phyloP scores from a whole-genome alignment of 2,113 vertebrate species.

The Chamaea fasciata region DNA sequence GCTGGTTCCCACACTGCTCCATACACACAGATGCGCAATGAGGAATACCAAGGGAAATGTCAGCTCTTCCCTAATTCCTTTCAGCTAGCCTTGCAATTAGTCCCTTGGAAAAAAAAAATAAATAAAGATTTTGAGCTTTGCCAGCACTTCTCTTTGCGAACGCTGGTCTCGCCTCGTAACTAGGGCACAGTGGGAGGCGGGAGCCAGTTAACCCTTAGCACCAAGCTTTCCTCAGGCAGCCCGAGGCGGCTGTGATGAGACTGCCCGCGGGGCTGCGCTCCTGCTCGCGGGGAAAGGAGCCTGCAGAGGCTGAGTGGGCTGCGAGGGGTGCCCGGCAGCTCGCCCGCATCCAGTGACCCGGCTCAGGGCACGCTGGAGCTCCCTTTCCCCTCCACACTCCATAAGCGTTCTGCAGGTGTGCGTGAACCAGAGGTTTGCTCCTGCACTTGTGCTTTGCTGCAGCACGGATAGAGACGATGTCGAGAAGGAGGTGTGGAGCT shows the following conservation, averaged over 20 bases:
- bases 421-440: not conserved
- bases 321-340: not conserved
- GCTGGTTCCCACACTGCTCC: not conserved
- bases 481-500: not conserved
- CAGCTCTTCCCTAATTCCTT: not conserved
- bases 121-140: not conserved
- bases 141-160: not conserved
- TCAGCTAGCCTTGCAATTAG: not conserved
- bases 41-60: not conserved
- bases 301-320: not conserved
- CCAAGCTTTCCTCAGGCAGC: rapidly evolving
- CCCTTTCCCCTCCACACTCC: not conserved
- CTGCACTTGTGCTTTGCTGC: not conserved
- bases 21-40: not conserved
- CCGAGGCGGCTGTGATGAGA: rapidly evolving
- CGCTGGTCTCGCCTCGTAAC: not conserved
- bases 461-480: not conserved
- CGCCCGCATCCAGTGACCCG: rapidly evolving
- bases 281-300: not conserved
- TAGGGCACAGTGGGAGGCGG: not conserved
- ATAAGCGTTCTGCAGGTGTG: not conserved
- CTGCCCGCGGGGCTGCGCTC: not conserved
- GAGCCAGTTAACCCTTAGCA: not conserved
- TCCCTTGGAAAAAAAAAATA: not conserved
- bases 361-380: rapidly evolving